Base-by-base conservation (phyloP, 2,888 invertebrate species). In the Erynnis tages region DNA sequence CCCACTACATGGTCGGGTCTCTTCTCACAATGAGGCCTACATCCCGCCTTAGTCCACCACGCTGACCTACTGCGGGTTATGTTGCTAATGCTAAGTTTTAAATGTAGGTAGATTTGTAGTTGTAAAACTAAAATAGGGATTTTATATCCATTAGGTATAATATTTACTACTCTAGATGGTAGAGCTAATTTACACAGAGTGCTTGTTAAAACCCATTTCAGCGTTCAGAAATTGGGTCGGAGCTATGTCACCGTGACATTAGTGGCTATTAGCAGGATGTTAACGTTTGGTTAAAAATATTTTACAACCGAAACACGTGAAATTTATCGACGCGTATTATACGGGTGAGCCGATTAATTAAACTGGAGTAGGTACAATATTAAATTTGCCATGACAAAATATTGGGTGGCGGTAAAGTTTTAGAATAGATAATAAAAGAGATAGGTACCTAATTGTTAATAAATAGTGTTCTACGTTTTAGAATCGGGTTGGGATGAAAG, bases 241-340 rank as follows among this genome's bases (percentile, higher is more conserved):
- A 58, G 66, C 63, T 52, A 65, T 71, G 74, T 73, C 68, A 65
- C 62, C 62, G 58, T 65, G 62, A 68, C 72, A 79, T 78, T 81
- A 78, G 71, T 63, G 65, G 67, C 86, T 79, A 85, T 86, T 86
- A 85, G 79, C 76, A 70, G 63, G 70, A 64, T 78, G 77, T 84
- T 79, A 81, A 77, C 71, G 73, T 66, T 65, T 61, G 58, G 69
- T 71, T 76, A 71, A 74, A 77, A 76, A 77, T 76, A 76, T 76
- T 66, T 52, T 67, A 57, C 63, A 58, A 62, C 64, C 63, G 63
- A 59, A 66, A 63, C 66, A 62, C 59, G 56, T 55, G 60, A 59
- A 63, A 66, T 67, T 63, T 64, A 71, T 73, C 67, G 60, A 63
- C 58, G 57, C 53, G 53, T 54, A 58, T 57, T 58, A 54, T 53